Percentiles rank a stretch among this genome's conserved stretches.
These are phyloP conservation scores for Bradysia coprophila DNA, from an alignment of 1,140 invertebrate species.

Conservation along the genomic window DNA sequence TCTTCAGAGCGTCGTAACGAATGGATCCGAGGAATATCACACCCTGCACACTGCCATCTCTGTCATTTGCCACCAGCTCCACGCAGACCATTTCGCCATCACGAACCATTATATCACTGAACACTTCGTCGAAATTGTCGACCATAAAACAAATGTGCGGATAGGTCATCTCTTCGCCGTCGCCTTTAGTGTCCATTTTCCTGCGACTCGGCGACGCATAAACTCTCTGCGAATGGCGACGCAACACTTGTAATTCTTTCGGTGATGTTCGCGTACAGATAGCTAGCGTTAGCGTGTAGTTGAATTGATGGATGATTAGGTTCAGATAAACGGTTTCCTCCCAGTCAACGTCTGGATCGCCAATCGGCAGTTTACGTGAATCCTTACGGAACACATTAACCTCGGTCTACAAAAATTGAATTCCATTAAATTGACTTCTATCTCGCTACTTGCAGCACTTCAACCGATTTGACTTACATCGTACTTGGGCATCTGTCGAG, in stretches of 20 bases:
- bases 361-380: constrained; percentile 87
- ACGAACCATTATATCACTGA: constrained; percentile 86
- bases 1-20: constrained; percentile 88
- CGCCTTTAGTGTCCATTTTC: constrained; percentile 95
- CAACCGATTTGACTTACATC: constrained; percentile 37
- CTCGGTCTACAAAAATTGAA: constrained; percentile 41
- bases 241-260: constrained; percentile 85
- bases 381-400: constrained; percentile 93
- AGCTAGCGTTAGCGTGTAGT: constrained; percentile 91
- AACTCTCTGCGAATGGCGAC: constrained; percentile 83
- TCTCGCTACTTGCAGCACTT: neutral
- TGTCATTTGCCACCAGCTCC: constrained; percentile 82
- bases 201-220: constrained; percentile 92
- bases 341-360: constrained; percentile 93
- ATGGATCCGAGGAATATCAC: constrained; percentile 96
- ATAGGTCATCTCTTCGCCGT: constrained; percentile 95
- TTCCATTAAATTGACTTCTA: neutral
- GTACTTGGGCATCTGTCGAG: constrained; percentile 71
- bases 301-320: constrained; percentile 95
- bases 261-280: constrained; percentile 94
- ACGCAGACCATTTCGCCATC: constrained; percentile 99
- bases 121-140: constrained; percentile 97
- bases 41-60: constrained; percentile 61
- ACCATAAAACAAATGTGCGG: constrained; percentile 98
- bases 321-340: constrained; percentile 99